phyloP scores from a whole-genome alignment of 2,797 vertebrate species.

The Alauda arvensis region DNA sequence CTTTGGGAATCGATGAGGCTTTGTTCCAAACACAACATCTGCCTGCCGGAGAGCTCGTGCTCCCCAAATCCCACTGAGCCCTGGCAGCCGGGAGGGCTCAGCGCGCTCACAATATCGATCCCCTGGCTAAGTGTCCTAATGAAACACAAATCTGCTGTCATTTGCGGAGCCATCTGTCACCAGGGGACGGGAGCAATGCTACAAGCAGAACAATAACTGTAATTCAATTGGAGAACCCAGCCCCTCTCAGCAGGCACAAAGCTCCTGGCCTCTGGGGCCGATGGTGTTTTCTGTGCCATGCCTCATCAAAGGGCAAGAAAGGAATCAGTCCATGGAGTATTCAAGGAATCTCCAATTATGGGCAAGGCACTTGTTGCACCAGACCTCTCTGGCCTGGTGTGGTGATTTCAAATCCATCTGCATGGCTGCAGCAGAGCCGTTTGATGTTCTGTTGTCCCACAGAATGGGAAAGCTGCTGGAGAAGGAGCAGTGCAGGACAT shows the following conservation, averaged over 20 bases:
- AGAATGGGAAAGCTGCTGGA: neutral
- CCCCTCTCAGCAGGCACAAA: neutral
- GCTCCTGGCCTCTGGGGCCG: neutral
- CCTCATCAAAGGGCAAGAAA: constrained; percentile 44
- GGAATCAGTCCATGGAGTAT: constrained; percentile 27
- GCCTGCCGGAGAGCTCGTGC: constrained; percentile 11
- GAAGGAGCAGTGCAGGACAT: neutral
- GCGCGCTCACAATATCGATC: constrained; percentile 58
- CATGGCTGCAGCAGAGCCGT: neutral
- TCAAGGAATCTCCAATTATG: constrained; percentile 49
- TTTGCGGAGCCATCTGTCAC: constrained; percentile 70
- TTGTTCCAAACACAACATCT: constrained; percentile 36
- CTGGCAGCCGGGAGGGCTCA: neutral
- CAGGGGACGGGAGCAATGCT: constrained; percentile 42
- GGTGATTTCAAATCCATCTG: neutral
- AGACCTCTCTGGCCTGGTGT: neutral
- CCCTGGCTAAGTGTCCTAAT: constrained; percentile 69
- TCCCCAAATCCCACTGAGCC: neutral
- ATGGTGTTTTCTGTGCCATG: constrained; percentile 50
- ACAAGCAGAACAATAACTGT: constrained; percentile 60
- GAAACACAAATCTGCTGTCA: constrained; percentile 73
- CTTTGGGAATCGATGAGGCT: constrained; percentile 10
- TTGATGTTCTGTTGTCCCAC: neutral
- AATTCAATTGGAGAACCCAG: constrained; percentile 57
- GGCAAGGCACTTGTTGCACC: neutral